These are phyloP conservation scores for Parapristionchus giblindavisi DNA, from an alignment of 2,888 invertebrate genomes.

Conservation along the genomic window DNA sequence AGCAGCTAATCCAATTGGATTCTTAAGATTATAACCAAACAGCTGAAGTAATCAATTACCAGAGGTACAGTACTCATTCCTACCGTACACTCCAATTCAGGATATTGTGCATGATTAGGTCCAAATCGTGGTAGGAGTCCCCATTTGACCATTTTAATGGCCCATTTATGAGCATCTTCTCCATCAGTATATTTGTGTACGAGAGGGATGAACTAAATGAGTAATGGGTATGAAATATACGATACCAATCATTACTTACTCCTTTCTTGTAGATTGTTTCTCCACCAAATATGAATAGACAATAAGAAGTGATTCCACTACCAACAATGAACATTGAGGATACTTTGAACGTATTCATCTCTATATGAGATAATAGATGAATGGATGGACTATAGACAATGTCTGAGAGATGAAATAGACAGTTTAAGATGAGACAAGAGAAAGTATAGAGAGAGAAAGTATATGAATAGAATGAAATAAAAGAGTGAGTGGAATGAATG, in stretches of 20 bases:
- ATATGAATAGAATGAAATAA: too few species aligned
- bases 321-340: too few species aligned
- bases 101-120: constrained; percentile 61
- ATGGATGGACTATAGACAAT: too few species aligned
- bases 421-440: too few species aligned
- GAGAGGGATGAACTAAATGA: constrained; percentile 57
- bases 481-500: too few species aligned
- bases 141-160: constrained; percentile 58
- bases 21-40: constrained; percentile 77
- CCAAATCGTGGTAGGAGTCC: constrained; percentile 61
- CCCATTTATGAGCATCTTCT: constrained; percentile 62
- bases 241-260: constrained; percentile 39
- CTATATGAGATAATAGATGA: too few species aligned
- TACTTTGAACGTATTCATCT: too few species aligned
- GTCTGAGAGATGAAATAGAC: too few species aligned
- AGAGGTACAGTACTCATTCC: background rate
- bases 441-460: too few species aligned
- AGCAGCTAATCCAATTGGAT: constrained; percentile 94
- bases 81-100: constrained; percentile 55
- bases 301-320: too few species aligned
- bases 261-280: constrained; percentile 62
- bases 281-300: constrained; percentile 57
- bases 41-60: constrained; percentile 40
- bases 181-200: constrained; percentile 63
- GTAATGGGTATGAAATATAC: background rate